Conservation (phyloP, 2,888 invertebrate genomes). For the Ectobius pallidus region DNA sequence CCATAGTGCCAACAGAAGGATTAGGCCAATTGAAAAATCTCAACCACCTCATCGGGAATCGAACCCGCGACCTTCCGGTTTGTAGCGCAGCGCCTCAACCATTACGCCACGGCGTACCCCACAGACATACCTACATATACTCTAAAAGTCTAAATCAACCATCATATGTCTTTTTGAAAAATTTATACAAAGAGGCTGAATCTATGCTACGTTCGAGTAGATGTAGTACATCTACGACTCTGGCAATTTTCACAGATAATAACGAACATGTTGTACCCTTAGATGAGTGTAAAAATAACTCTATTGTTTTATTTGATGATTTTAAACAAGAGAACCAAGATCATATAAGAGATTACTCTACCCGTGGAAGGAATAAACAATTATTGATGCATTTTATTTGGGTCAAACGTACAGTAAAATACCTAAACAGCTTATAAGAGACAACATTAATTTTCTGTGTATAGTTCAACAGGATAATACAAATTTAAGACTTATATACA, state of each 20-base stretch:
- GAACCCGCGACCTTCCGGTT: no score
- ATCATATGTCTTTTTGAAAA: no score
- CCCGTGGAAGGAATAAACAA: background rate
- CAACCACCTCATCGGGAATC: no score
- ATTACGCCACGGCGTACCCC: no score
- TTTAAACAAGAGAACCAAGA: background rate
- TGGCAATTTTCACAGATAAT: background rate
- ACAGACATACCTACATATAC: no score
- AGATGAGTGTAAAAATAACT: background rate
- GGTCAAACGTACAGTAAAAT: conserved; percentile 10
- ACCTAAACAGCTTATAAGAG: conserved; percentile 13
- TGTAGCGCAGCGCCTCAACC: no score
- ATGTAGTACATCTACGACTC: background rate
- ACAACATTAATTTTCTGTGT: conserved; percentile 8
- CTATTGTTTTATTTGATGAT: background rate
- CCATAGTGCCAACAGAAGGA: no score
- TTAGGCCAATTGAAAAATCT: no score
- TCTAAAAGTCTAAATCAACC: no score
- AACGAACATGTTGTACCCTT: background rate
- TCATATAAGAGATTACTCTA: background rate
- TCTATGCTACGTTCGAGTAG: background rate
- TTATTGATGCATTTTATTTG: conserved; percentile 1
- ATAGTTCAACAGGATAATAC: conserved; percentile 7
- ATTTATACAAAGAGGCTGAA: background rate
- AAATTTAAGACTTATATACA: conserved; percentile 4